Percentiles rank a stretch among this genome's conserved stretches.
phyloP scores from a whole-genome alignment of 2,797 vertebrate species.

The Sebastes flavidus region DNA sequence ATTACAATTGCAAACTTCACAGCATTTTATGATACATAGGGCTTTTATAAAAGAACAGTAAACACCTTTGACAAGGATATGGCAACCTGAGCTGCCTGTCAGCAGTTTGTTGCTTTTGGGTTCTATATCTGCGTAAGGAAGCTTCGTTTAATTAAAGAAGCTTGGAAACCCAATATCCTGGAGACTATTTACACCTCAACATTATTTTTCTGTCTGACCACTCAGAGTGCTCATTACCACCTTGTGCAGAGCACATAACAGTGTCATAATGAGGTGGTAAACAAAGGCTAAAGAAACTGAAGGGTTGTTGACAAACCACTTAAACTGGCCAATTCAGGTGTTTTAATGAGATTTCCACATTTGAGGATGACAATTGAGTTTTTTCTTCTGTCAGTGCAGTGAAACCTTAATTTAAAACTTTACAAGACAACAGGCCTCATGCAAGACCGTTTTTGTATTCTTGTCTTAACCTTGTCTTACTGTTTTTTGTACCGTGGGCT shows the following conservation, averaged over 20 bases:
- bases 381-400: background rate
- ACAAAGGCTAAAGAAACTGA: background rate
- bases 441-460: too few species aligned
- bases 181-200: background rate
- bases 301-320: background rate
- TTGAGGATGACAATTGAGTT: background rate
- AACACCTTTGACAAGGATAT: background rate
- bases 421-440: too few species aligned
- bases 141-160: background rate
- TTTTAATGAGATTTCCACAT: background rate
- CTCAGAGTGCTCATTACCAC: background rate
- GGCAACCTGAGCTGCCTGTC: background rate
- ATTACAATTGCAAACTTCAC: background rate
- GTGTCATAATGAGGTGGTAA: background rate
- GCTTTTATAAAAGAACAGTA: background rate
- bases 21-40: background rate
- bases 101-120: background rate
- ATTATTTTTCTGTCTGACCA: background rate
- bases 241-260: background rate
- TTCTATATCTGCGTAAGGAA: background rate
- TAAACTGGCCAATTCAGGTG: background rate
- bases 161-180: background rate
- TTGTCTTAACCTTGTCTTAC: too few species aligned
- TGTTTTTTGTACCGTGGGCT: too few species aligned
- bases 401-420: background rate